phyloP scores from a whole-genome alignment of 1,140 invertebrate genomes.

The Gryon sp. region DNA sequence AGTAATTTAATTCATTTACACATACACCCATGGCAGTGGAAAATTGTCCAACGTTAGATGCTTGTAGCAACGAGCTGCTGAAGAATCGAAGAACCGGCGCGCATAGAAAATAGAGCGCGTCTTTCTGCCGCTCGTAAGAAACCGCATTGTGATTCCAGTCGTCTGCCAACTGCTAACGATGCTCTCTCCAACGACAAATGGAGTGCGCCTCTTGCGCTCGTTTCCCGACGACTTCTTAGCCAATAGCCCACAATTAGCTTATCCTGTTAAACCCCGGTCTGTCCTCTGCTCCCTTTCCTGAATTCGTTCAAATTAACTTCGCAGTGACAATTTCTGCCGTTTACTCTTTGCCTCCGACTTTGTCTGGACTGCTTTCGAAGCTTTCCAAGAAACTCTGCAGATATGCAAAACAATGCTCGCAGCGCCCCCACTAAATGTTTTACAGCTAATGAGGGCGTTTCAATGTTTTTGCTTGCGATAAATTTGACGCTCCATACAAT shows the following conservation, averaged over 20 bases:
- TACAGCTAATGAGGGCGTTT: constrained; percentile 61
- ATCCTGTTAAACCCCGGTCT: constrained; percentile 78
- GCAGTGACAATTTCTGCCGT: constrained; percentile 63
- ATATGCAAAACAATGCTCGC: constrained; percentile 62
- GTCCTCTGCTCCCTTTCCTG: constrained; percentile 71
- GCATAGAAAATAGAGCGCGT: constrained; percentile 70
- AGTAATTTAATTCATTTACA: constrained; percentile 64
- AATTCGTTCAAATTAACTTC: constrained; percentile 79
- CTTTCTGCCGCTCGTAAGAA: constrained; percentile 71
- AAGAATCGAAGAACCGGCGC: constrained; percentile 64
- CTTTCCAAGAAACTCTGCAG: constrained; percentile 63
- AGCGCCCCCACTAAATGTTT: constrained; percentile 56
- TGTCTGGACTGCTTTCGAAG: constrained; percentile 67
- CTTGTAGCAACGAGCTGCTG: constrained; percentile 50
- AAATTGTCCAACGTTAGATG: constrained; percentile 63
- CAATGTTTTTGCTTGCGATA: constrained; percentile 46
- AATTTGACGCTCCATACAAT: constrained; percentile 37
- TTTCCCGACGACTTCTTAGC: constrained; percentile 77
- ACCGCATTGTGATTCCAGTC: constrained; percentile 79
- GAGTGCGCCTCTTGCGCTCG: constrained; percentile 62
- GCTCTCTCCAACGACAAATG: constrained; percentile 65
- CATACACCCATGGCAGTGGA: constrained; percentile 30
- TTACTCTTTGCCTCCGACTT: constrained; percentile 64
- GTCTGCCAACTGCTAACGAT: constrained; percentile 77
- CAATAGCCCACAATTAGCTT: constrained; percentile 80